Conservation (phyloP, 37 sponge, comb jelly and placozoan species). For the Amphimedon queenslandica region DNA sequence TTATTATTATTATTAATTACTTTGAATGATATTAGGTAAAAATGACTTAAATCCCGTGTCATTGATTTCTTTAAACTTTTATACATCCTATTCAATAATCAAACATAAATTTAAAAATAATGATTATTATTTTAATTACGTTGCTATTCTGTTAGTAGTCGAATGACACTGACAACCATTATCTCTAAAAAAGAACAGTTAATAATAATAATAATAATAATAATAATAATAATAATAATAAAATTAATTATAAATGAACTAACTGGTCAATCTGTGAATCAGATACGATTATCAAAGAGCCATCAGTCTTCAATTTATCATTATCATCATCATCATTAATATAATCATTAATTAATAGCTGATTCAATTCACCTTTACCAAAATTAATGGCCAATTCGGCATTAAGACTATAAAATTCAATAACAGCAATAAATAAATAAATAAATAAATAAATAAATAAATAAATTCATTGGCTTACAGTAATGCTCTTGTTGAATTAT, state of each 20-base stretch:
- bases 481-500: not conserved
- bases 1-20: constrained; percentile 1
- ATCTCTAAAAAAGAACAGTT: too few relatives aligned
- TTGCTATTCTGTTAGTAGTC: too few relatives aligned
- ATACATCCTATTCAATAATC: constrained; percentile 16
- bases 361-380: not conserved
- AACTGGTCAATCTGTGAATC: too few relatives aligned
- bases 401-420: not conserved
- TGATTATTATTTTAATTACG: not conserved
- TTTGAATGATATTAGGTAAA: constrained; percentile 52
- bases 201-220: too few relatives aligned
- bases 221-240: too few relatives aligned
- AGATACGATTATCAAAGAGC: too few relatives aligned
- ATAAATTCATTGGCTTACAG: not conserved
- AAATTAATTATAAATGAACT: too few relatives aligned
- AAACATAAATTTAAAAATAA: not conserved
- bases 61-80: constrained; percentile 43
- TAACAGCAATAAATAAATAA: not conserved
- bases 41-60: constrained; percentile 34
- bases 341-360: too few relatives aligned
- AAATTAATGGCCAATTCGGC: not conserved
- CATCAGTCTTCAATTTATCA: too few relatives aligned
- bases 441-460: not conserved
- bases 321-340: too few relatives aligned
- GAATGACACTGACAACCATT: not conserved